Conservation (phyloP, 2,113 vertebrate species). For the Hemicordylus capensis region DNA sequence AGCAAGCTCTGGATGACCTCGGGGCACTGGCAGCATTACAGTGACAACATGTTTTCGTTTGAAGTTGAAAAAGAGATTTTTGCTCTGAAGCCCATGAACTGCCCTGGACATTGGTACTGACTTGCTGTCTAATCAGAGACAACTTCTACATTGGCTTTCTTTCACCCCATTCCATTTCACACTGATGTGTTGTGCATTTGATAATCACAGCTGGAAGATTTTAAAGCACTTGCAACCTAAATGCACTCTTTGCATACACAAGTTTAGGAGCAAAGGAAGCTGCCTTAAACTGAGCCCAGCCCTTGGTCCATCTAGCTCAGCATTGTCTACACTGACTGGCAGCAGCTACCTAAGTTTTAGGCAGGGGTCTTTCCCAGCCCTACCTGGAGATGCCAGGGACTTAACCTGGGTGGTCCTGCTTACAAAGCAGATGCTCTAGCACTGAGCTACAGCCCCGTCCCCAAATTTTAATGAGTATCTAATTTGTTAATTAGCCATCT, state of each 20-base stretch:
- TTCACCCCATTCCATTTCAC: neutral
- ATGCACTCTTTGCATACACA: neutral
- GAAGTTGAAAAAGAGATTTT: slow-evolving; percentile 96
- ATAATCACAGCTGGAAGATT: neutral
- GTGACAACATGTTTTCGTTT: slow-evolving; percentile 98
- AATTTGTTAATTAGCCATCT: neutral
- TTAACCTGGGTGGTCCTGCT: no score
- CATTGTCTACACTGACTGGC: no score
- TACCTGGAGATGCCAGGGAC: no score
- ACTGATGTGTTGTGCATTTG: neutral
- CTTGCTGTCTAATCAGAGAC: neutral
- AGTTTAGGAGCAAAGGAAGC: no score
- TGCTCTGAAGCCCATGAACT: slow-evolving; percentile 98
- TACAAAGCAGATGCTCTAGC: no score
- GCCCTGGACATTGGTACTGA: slow-evolving; percentile 94
- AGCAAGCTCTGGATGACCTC: slow-evolving; percentile 98
- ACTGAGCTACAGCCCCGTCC: no score
- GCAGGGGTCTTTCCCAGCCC: no score
- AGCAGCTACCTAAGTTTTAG: no score
- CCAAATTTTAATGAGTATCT: no score
- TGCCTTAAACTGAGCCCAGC: no score
- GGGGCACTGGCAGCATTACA: slow-evolving; percentile 98
- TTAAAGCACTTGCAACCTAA: neutral
- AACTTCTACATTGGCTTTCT: neutral
- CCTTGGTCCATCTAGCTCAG: no score